phyloP scores from a whole-genome alignment of 2,888 invertebrate genomes.

The Drosophila kokeensis region DNA sequence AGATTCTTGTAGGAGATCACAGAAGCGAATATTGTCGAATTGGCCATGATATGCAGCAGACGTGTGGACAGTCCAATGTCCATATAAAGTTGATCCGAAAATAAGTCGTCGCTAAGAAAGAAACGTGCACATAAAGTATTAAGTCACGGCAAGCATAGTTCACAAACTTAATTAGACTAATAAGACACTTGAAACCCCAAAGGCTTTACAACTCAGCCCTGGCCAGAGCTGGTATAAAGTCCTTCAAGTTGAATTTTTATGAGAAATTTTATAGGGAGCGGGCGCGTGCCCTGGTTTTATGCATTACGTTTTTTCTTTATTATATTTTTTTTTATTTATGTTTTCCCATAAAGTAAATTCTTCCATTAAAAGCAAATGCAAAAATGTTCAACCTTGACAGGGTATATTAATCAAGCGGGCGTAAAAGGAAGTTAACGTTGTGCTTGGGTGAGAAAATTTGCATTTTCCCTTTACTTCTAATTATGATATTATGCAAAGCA shows the following conservation, averaged over 20 bases:
- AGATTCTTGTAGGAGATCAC: slow-evolving; percentile 85
- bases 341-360: slow-evolving; percentile 68
- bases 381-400: slow-evolving; percentile 31
- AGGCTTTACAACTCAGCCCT: background rate
- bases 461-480: slow-evolving; percentile 60
- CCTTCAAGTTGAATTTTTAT: slow-evolving; percentile 58
- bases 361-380: slow-evolving; percentile 63
- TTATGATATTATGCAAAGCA: slow-evolving; percentile 51
- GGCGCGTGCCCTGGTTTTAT: slow-evolving; percentile 50
- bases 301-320: slow-evolving; percentile 37
- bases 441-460: slow-evolving; percentile 56
- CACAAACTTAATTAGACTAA: slow-evolving; percentile 64
- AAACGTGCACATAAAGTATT: slow-evolving; percentile 31
- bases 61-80: slow-evolving; percentile 83
- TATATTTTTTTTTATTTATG: slow-evolving; percentile 58
- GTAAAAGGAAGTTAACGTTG: slow-evolving; percentile 61
- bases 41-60: slow-evolving; percentile 83
- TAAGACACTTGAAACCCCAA: slow-evolving; percentile 62
- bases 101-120: slow-evolving; percentile 83
- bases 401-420: slow-evolving; percentile 67
- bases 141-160: slow-evolving; percentile 28
- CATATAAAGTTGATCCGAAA: slow-evolving; percentile 85
- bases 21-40: slow-evolving; percentile 84
- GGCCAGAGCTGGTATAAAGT: slow-evolving; percentile 17
- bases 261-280: slow-evolving; percentile 51